Conservation (phyloP, 2,797 vertebrate species). For the Cryptoprocta ferox region DNA sequence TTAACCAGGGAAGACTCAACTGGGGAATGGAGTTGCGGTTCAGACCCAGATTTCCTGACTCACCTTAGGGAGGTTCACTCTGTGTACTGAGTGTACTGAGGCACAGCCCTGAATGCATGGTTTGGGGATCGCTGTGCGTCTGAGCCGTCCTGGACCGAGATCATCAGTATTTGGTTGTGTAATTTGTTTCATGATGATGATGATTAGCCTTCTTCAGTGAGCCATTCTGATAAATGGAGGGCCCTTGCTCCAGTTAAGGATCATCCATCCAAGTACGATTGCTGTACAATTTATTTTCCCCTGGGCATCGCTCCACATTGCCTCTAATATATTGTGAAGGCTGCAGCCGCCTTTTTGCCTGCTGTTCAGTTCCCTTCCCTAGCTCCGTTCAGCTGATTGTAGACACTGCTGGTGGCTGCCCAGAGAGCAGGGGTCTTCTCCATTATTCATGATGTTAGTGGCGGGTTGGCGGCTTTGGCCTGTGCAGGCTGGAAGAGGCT, state of each 20-base stretch:
- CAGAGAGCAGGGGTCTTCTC: neutral
- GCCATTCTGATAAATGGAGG: neutral
- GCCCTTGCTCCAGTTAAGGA: neutral
- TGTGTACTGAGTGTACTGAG: neutral
- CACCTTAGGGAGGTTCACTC: neutral
- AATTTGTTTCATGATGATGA: conserved; percentile 23
- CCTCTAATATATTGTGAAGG: neutral
- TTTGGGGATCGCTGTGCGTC: neutral
- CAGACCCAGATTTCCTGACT: neutral
- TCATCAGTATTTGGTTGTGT: neutral
- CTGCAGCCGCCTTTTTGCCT: neutral
- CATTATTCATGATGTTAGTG: neutral
- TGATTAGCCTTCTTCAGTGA: neutral
- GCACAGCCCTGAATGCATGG: neutral
- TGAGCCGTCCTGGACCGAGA: neutral
- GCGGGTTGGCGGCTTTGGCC: neutral
- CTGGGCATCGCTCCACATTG: neutral
- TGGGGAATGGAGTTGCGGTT: neutral
- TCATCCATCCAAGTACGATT: neutral
- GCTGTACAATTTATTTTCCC: conserved; percentile 31
- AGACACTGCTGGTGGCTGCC: neutral
- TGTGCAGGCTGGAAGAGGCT: neutral
- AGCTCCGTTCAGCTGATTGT: neutral
- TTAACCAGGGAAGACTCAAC: neutral
- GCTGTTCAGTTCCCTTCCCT: neutral